Percentiles rank a stretch among this genome's conserved stretches.
Conservation (phyloP, 2,888 invertebrate genomes). For the Lapara coniferarum region DNA sequence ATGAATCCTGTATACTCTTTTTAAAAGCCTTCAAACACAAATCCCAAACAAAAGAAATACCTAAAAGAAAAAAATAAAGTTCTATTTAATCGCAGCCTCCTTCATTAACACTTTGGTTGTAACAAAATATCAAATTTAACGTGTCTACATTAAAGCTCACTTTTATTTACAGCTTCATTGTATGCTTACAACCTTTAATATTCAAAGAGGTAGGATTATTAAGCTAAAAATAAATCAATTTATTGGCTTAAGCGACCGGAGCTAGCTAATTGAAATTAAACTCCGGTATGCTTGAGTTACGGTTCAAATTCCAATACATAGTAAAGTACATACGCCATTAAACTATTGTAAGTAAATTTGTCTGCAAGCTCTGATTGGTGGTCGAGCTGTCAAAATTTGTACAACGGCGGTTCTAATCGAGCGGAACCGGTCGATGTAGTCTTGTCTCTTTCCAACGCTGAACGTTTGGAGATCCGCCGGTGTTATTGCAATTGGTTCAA, state of each 20-base stretch:
- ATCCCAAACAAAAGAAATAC: not conserved
- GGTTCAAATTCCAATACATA: slow-evolving; percentile 12
- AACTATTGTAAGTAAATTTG: slow-evolving; percentile 40
- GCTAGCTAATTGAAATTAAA: not conserved
- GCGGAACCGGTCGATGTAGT: slow-evolving; percentile 55
- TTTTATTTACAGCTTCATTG: not conserved
- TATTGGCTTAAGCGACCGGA: not conserved
- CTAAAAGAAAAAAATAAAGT: not conserved
- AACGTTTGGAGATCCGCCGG: slow-evolving; percentile 41
- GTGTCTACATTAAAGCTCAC: not conserved
- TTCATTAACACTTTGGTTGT: not conserved
- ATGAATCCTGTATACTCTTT: not conserved
- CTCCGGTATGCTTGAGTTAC: not conserved
- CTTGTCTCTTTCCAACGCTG: slow-evolving; percentile 60
- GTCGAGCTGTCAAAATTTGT: slow-evolving; percentile 71
- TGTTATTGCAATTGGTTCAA: slow-evolving; percentile 23
- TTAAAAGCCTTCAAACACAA: not conserved
- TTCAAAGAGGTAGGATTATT: not conserved
- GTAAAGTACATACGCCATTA: slow-evolving; percentile 29
- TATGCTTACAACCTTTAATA: not conserved
- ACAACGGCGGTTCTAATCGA: slow-evolving; percentile 70
- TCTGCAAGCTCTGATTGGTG: slow-evolving; percentile 59
- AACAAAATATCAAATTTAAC: not conserved
- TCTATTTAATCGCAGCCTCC: slow-evolving; percentile 4
- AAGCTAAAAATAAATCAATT: slow-evolving; percentile 14